Evolutionary conservation across 2,888 invertebrate genomes (phyloP), one percentile per base, ranked within the genome.

Genomic region (Nomada flava): DNA sequence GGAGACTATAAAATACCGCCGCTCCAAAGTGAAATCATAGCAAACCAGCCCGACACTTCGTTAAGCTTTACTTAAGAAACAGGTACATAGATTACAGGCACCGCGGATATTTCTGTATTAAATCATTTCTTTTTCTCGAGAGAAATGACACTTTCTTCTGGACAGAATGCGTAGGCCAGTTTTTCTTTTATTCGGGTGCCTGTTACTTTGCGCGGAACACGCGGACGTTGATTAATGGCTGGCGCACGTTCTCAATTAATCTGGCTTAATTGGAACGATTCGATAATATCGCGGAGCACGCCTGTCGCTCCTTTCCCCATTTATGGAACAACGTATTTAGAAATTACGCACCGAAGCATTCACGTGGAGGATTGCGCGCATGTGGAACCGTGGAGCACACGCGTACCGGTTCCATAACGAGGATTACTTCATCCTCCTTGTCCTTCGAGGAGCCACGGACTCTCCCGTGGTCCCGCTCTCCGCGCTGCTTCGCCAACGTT

Each of bases 361-460:
- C 88, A 77, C 71, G 82, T 78, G 79, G 76, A 79, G 50, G 76
- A 82, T 80, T 65, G 84, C 60, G 82, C 84, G 74, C 76, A 60
- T 73, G 76, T 79, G 73, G 79, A 83, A 85, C 84, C 73, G 65
- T 79, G 69, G 81, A 84, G 81, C 86, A 87, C 84, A 86, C 86
- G 84, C 86, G 84, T 88, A 89, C 87, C 86, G 85, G 83, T 90
- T 90, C 89, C 87, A 86, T 88, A 88, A 91, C 86, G 86, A 88
- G 89, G 90, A 89, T 90, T 90, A 90, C 90, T 90, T 91, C 89
- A 90, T 89, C 85, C 88, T 84, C 83, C 84, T 86, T 83, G 87
- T 91, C 89, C 90, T 90, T 89, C 87, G 86, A 77, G 70, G 47
- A 86, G 82, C 57, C 73, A 79, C 68, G 73, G 84, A 77, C 76